Percentiles rank a stretch among this genome's conserved stretches.
Evolutionary conservation across 1,140 invertebrate species (phyloP).

Genomic region (Delia radicum): DNA sequence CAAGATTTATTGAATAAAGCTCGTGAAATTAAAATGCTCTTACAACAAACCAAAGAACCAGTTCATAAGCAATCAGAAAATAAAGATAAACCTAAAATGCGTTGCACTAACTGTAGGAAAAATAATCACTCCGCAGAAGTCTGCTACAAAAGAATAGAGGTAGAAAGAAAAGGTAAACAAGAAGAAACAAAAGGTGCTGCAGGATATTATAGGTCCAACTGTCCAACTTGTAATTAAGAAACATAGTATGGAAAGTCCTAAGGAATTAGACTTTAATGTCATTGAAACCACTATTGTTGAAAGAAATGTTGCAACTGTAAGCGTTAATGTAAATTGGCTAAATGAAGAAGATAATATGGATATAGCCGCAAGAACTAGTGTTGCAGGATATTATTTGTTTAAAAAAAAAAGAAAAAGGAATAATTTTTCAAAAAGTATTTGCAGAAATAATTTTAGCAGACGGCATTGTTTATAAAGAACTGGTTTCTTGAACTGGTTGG

Average conservation of each 20-base stretch:
- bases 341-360: slow-evolving; percentile 27
- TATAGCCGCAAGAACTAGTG: slow-evolving; percentile 25
- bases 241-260: slow-evolving; percentile 6
- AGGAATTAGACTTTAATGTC: slow-evolving; percentile 9
- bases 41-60: neutral
- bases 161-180: neutral
- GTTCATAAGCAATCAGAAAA: neutral
- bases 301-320: neutral
- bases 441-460: slow-evolving; percentile 19
- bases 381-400: slow-evolving; percentile 18
- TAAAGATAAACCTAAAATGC: neutral
- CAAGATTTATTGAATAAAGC: slow-evolving; percentile 5
- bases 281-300: slow-evolving; percentile 8
- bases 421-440: neutral
- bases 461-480: neutral
- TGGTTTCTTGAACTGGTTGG: slow-evolving; percentile 21
- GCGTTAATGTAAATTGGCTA: neutral
- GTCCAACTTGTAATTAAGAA: slow-evolving; percentile 20
- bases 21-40: neutral
- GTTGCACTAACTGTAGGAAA: slow-evolving; percentile 17
- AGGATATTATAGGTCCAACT: slow-evolving; percentile 12
- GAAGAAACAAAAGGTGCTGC: slow-evolving; percentile 13
- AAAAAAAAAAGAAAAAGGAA: neutral
- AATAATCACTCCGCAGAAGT: slow-evolving; percentile 13
- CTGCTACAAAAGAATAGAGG: slow-evolving; percentile 18